Conservation (phyloP, 2,113 vertebrate species). For the Diglossa brunneiventris region DNA sequence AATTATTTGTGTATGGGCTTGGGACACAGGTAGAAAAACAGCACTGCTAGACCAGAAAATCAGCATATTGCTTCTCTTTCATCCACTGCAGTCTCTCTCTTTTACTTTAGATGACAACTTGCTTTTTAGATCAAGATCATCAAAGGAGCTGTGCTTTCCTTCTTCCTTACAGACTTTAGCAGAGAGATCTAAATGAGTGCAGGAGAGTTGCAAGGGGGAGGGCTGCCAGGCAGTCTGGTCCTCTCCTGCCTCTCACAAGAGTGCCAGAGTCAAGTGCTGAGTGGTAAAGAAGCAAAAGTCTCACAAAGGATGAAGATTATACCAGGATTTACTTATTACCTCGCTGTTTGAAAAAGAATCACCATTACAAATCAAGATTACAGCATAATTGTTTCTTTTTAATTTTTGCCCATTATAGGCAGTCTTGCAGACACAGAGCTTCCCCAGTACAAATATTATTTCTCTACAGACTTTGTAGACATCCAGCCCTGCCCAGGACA, state of each 20-base stretch:
- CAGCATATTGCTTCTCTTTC: slow-evolving; percentile 25
- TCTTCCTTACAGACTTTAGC: background rate
- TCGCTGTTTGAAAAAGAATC: background rate
- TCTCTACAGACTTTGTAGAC: background rate
- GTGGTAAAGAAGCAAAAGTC: background rate
- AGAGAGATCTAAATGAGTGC: background rate
- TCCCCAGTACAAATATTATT: accelerated
- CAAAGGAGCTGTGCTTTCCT: background rate
- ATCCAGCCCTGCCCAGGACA: background rate
- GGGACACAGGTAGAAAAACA: slow-evolving; percentile 5
- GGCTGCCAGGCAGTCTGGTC: background rate
- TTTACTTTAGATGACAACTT: slow-evolving; percentile 12
- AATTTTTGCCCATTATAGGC: background rate
- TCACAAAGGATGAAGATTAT: background rate
- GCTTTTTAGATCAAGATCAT: slow-evolving; percentile 16
- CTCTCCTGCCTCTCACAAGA: background rate
- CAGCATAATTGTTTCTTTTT: background rate
- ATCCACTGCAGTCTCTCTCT: background rate
- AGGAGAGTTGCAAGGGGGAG: background rate
- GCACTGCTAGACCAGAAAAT: slow-evolving; percentile 1
- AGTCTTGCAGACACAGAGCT: background rate
- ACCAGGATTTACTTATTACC: background rate
- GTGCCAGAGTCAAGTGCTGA: background rate
- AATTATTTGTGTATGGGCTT: slow-evolving; percentile 22
- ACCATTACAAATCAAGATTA: background rate